phyloP scores from a whole-genome alignment of 2,797 vertebrate species.

The Crossoptilon crossoptilon region DNA sequence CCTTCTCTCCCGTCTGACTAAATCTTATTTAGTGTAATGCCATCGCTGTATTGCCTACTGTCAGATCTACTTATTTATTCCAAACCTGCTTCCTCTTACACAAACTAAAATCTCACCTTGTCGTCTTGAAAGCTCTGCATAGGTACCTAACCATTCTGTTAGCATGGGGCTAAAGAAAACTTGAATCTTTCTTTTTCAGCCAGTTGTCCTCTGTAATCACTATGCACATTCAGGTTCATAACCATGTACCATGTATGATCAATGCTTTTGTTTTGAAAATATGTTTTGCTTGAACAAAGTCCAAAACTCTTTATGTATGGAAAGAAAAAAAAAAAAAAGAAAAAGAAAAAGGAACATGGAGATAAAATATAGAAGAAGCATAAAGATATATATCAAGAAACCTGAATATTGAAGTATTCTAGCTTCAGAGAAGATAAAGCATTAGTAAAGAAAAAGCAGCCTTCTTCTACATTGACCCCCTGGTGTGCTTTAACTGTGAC shows the following conservation, averaged over 20 bases:
- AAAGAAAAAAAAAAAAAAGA: too few species aligned
- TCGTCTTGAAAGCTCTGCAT: not conserved
- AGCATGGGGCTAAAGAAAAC: not conserved
- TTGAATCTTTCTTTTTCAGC: not conserved
- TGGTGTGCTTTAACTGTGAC: not conserved
- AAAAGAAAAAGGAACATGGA: not conserved
- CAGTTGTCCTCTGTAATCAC: not conserved
- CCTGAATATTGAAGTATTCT: not conserved
- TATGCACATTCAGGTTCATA: not conserved
- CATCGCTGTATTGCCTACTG: not conserved
- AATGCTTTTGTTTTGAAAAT: constrained; percentile 3
- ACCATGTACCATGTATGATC: not conserved
- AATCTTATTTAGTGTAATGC: constrained; percentile 17
- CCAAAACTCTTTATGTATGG: not conserved
- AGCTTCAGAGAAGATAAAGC: not conserved
- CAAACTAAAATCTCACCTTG: constrained; percentile 21
- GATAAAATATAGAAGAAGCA: not conserved
- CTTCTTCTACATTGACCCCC: not conserved
- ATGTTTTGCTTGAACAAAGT: not conserved
- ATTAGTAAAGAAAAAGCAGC: not conserved
- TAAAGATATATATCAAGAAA: not conserved
- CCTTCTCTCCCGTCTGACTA: not conserved
- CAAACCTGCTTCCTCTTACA: constrained; percentile 10
- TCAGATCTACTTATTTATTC: constrained; percentile 24
- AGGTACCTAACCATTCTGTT: not conserved